phyloP scores from a whole-genome alignment of 2,888 invertebrate species.

The Buathra laborator region DNA sequence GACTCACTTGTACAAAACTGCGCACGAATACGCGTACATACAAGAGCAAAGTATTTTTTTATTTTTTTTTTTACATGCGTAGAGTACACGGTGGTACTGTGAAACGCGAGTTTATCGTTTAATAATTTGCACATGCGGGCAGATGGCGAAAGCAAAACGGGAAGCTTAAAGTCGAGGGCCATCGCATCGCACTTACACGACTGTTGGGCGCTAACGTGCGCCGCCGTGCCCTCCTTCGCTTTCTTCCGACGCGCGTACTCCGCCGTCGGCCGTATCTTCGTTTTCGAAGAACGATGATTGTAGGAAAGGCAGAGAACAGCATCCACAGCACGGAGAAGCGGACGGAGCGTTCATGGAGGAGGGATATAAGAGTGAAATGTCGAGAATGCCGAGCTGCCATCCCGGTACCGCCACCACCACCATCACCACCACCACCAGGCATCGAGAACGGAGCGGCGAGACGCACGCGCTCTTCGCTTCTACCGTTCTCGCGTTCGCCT shows the following conservation, averaged over 20 bases:
- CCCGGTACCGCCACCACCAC: slow-evolving; percentile 66
- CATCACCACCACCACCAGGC: slow-evolving; percentile 66
- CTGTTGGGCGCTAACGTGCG: slow-evolving; percentile 34
- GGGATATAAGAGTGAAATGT: slow-evolving; percentile 74
- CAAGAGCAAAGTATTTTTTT: not conserved
- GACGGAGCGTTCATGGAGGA: slow-evolving; percentile 23
- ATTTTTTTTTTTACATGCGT: not conserved
- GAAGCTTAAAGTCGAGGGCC: not conserved
- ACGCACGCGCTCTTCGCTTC: slow-evolving; percentile 75
- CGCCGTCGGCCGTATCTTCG: too few species aligned
- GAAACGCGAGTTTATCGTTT: slow-evolving; percentile 24
- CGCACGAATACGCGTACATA: not conserved
- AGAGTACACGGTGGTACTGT: not conserved
- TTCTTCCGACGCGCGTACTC: not conserved
- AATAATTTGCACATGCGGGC: slow-evolving; percentile 47
- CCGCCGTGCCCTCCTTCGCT: slow-evolving; percentile 43
- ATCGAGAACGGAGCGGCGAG: slow-evolving; percentile 41
- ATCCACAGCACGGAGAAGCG: slow-evolving; percentile 6
- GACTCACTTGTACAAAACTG: slow-evolving; percentile 5
- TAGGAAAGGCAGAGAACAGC: not conserved
- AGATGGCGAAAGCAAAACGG: slow-evolving; percentile 42
- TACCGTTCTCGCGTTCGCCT: slow-evolving; percentile 57
- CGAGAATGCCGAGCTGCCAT: slow-evolving; percentile 75
- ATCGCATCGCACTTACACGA: not conserved
- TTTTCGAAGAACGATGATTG: too few species aligned